Conservation (phyloP, 2,888 invertebrate species). For the Machimus atricapillus region DNA sequence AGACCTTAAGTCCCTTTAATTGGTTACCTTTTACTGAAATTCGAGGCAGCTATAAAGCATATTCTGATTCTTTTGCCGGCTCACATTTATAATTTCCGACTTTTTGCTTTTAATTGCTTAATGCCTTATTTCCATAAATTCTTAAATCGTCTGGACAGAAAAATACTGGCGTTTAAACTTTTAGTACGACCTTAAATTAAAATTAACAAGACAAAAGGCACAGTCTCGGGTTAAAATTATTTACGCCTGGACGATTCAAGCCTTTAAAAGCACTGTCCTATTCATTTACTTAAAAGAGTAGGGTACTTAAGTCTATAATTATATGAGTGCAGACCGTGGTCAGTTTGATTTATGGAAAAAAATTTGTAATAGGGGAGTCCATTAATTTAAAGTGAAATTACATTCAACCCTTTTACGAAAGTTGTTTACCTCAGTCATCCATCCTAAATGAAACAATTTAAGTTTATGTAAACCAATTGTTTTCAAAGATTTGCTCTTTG, state of each 20-base stretch:
- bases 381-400: background rate
- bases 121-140: background rate
- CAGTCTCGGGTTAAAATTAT: background rate
- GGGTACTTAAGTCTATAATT: background rate
- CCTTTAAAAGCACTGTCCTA: background rate
- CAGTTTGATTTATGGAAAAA: background rate
- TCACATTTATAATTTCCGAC: background rate
- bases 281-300: background rate
- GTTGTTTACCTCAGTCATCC: background rate
- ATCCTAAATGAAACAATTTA: background rate
- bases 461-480: background rate
- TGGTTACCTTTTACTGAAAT: background rate
- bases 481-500: background rate
- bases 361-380: background rate
- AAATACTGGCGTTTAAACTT: background rate
- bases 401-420: background rate
- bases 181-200: background rate
- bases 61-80: no score
- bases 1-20: background rate
- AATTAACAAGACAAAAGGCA: background rate
- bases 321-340: background rate
- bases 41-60: background rate
- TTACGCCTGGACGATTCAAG: background rate
- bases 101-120: background rate
- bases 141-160: background rate